Conservation (phyloP, 2,797 vertebrate genomes). For the Hydrophis major region DNA sequence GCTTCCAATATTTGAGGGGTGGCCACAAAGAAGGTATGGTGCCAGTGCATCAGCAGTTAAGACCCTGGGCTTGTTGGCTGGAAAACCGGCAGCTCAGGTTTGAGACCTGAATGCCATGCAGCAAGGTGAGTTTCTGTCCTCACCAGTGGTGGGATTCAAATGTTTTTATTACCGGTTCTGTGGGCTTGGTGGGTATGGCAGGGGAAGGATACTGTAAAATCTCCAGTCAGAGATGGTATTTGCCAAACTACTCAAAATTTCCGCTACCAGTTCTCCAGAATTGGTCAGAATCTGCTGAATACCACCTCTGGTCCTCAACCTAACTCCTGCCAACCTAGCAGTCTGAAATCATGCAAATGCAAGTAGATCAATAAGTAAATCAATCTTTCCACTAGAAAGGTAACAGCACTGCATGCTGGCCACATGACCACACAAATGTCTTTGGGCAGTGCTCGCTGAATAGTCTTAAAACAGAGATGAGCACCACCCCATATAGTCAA, state of each 20-base stretch:
- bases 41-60: background rate
- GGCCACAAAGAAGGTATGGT: background rate
- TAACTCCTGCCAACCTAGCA: background rate
- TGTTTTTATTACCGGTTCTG: too few species aligned
- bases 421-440: background rate
- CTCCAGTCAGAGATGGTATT: too few species aligned
- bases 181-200: too few species aligned
- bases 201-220: too few species aligned
- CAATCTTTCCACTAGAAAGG: background rate
- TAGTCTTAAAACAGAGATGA: background rate
- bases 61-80: background rate
- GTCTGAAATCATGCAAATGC: background rate
- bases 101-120: background rate
- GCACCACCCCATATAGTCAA: background rate
- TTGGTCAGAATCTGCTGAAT: too few species aligned
- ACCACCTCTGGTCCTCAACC: background rate
- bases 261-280: too few species aligned
- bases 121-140: background rate
- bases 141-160: background rate
- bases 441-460: background rate
- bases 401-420: background rate
- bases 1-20: background rate
- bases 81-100: background rate
- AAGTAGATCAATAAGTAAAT: background rate
- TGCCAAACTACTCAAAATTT: too few species aligned